Conservation (phyloP, 2,888 invertebrate species). For the Serripes groenlandicus region DNA sequence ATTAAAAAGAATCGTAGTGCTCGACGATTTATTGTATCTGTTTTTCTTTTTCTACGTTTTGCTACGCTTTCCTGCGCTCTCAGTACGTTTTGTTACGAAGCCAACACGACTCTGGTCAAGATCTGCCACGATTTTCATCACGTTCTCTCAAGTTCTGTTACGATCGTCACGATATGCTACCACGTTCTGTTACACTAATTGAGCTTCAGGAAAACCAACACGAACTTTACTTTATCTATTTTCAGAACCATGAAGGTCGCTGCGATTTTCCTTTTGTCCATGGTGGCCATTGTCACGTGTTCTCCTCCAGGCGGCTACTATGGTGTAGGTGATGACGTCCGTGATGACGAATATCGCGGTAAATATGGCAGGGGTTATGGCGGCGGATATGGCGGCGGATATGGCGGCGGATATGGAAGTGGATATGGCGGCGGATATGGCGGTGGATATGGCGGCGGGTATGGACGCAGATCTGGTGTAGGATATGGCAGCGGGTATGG, state of each 20-base stretch:
- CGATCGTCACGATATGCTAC: no score
- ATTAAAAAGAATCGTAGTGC: no score
- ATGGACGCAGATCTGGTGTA: not conserved
- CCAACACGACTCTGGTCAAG: no score
- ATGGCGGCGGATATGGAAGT: constrained; percentile 1
- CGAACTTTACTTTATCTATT: not conserved
- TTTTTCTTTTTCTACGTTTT: no score
- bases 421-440: constrained; percentile 9
- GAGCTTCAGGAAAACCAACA: no score
- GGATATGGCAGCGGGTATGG: not conserved
- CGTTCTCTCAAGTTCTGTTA: no score
- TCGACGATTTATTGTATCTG: no score
- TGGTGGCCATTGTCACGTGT: not conserved
- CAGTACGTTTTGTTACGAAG: no score
- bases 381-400: not conserved
- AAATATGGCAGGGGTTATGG: not conserved
- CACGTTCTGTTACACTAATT: no score
- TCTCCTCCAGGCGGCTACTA: not conserved
- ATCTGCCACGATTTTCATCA: no score
- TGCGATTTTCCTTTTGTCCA: not conserved
- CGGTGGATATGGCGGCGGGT: not conserved
- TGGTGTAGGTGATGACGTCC: no score
- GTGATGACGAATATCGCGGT: not conserved
- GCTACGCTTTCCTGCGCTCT: no score
- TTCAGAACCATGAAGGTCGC: constrained; percentile 4